Evolutionary conservation across 1,140 invertebrate species (phyloP).

Genomic region (Pachyrhynchus sulphureomaculatus): DNA sequence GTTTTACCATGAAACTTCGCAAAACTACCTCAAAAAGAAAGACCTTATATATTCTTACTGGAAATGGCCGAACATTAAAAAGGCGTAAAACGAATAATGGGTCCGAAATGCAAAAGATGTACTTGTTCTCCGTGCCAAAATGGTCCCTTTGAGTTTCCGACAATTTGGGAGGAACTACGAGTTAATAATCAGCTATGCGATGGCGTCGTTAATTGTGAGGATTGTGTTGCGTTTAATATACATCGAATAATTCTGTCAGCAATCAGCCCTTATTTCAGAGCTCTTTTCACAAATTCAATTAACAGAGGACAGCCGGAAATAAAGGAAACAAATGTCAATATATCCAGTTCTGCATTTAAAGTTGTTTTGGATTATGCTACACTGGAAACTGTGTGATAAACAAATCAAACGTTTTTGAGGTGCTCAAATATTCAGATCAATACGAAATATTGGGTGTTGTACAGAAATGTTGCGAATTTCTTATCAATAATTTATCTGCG

Average conservation of each 20-base stretch:
- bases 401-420: constrained; percentile 61
- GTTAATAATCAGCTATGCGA: constrained; percentile 61
- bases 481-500: constrained; percentile 54
- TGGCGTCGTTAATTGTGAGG: constrained; percentile 59
- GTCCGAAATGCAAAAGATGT: not conserved
- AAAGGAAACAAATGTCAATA: constrained; percentile 56
- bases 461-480: constrained; percentile 63
- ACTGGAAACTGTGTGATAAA: constrained; percentile 62
- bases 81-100: not conserved
- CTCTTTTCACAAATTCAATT: constrained; percentile 64
- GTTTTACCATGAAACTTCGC: constrained; percentile 4
- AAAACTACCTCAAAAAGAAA: constrained; percentile 1
- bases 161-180: constrained; percentile 65
- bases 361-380: constrained; percentile 68
- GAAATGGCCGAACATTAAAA: not conserved
- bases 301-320: constrained; percentile 56
- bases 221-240: constrained; percentile 62
- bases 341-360: constrained; percentile 54
- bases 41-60: not conserved
- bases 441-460: constrained; percentile 65
- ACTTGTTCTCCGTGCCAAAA: not conserved
- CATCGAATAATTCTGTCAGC: constrained; percentile 67
- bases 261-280: constrained; percentile 67
- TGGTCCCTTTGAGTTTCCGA: constrained; percentile 56
- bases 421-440: constrained; percentile 64